phyloP scores from a whole-genome alignment of 2,113 vertebrate genomes.

The Corythaeola cristata region DNA sequence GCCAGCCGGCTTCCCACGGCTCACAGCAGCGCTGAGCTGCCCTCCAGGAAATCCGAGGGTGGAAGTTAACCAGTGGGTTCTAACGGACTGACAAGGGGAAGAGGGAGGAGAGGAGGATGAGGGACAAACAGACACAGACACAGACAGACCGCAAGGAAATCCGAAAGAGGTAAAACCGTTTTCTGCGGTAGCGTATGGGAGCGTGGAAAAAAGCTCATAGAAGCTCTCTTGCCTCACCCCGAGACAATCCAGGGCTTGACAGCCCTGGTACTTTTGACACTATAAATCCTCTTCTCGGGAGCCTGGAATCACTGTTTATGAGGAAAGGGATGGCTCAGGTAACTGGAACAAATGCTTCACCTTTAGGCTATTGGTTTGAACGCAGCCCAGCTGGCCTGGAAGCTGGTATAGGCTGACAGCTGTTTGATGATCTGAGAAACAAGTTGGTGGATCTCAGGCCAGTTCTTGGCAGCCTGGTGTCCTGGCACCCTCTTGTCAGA shows the following conservation, averaged over 20 bases:
- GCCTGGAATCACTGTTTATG: not conserved
- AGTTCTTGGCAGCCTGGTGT: slow-evolving; percentile 30
- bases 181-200: accelerated
- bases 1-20: not conserved
- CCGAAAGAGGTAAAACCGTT: not conserved
- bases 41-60: not conserved
- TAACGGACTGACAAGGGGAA: not conserved
- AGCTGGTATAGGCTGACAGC: not conserved
- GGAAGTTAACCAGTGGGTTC: not conserved
- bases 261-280: not conserved
- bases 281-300: slow-evolving; percentile 3
- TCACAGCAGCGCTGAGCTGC: not conserved
- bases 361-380: slow-evolving; percentile 53
- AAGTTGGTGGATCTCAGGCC: slow-evolving; percentile 21
- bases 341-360: slow-evolving; percentile 60
- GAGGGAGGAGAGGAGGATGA: not conserved
- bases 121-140: not conserved
- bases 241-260: not conserved
- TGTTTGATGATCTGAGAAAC: slow-evolving; percentile 49
- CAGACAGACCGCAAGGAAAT: not conserved
- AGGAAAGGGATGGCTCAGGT: slow-evolving; percentile 45
- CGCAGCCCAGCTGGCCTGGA: slow-evolving; percentile 38
- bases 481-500: slow-evolving; percentile 19
- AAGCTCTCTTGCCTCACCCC: not conserved
- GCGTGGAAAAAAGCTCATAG: not conserved